Evolutionary conservation across 2,888 invertebrate species (phyloP), one percentile per base, ranked within the genome.

Genomic region (Pollenia griseotomentosa): DNA sequence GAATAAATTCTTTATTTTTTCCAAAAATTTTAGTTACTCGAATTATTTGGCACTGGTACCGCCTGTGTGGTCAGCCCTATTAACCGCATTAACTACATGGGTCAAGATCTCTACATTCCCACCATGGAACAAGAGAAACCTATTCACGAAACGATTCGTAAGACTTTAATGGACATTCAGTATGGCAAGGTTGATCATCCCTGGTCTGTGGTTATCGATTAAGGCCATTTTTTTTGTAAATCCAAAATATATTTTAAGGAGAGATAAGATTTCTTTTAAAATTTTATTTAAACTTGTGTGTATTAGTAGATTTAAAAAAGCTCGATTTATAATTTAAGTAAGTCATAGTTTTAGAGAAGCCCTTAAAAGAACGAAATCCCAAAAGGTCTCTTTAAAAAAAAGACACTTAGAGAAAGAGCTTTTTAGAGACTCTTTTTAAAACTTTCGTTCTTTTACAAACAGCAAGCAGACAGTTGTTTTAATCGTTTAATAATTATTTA

Each of bases 31-130:
- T 63, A 99, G 99, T 93, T 99, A 89, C 93, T 98, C 89, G 99
- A 99, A 94, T 95, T 99, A 93, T 99, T 99, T 93, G 99, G 99
- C 83, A 96, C 98, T n/a, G 99, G 99, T 80, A 99, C 99, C 40
- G 99, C 99, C 0, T 98, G 98, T 90, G 95, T 99, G 68, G 97
- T 99, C 19, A 97, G 97, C 90, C 99, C 99, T 0, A 96, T 99
- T 79, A 96, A 97, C 82, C 95, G 96, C 86, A 97, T 99, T 86
- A 95, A 96, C 80, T 99, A 97, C 93, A 91, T 96, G 89, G 97
- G 96, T 6, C 94, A 95, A 74, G 93, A 95, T 78, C 94, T 97
- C 46, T 91, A 94, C 73, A 95, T 98, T 88, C 97, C 97, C 73
- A 97, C 97, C 19, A 95, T 95, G 94, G 94, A 96, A 89, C 95